Evolutionary conservation across 2,797 vertebrate species (phyloP), one percentile per base, ranked within the genome.

Genomic region (Menidia menidia): DNA sequence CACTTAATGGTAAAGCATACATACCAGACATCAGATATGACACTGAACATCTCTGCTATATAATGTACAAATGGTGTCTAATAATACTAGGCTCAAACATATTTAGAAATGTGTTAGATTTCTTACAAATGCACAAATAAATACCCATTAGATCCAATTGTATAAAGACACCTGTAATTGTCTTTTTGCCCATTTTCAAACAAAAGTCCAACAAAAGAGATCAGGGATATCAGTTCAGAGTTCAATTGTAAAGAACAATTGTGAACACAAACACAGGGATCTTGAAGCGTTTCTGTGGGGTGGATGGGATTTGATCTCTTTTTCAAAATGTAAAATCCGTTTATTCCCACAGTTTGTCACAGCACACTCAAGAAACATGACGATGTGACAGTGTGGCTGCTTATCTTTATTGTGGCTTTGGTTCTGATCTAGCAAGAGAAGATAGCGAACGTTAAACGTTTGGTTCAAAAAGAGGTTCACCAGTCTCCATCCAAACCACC

Each of bases 1-100:
- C 96, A 97, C 94, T 94, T 96, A 97, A 96, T 97, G 95, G 95
- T 95, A 97, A 98, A 99, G 97, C 97, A 98, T 97, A 98, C 97
- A 98, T 97, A 97, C 97, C 96, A 97, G 96, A 97, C 96, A 96
- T 94, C 95, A 95, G 96, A 95, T 96, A 95, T 95, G 95, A 97
- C 96, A 98, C 96, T 96, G 96, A 93, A 92, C 95, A 97, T 93
- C 96, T 94, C 93, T 95, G 96, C 96, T 95, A 95, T 92, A 94
- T 96, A 95, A 96, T 96, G 96, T 96, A 98, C 96, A 96, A 93
- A 94, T 86, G 94, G 94, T 94, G 93, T 96, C 91, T 97, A 97
- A 95, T 97, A 96, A 96, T 96, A 97, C 94, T 95, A 94, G 95
- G 93, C 96, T 96, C 94, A 94, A 97, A 98, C 89, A 91, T 96